Base-by-base conservation (phyloP, 2,888 invertebrate species). In the Mesodorylaimus sp. region DNA sequence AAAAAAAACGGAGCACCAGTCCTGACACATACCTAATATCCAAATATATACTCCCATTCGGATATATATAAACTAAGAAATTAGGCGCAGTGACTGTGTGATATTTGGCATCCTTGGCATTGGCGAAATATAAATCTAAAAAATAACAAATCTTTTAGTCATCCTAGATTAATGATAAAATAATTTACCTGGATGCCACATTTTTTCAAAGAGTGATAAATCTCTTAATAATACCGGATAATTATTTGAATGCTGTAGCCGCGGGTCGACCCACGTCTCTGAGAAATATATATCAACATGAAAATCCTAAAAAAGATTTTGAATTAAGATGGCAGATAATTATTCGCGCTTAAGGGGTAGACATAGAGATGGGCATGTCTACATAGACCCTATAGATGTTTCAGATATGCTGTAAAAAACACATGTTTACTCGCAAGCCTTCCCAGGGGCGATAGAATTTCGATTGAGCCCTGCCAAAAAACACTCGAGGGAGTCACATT, bases 41-140 rank as follows among this genome's bases (percentile, higher is more conserved):
- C 49, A 63, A 63, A 56, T 59, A 63, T 24, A 64, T 57, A 2
- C 61, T 63, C 7, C 64, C 64, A 45, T 64, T 63, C 16, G 60
- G 57, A 48, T 60, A 64, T 10, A 64, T 59, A 63, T 64, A 65
- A 2, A 65, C 60, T 5, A 65, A 47, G 43, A 65, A 64, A 45
- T 64, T 64, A 1, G 64, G 64, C 42, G 55, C 54, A 5, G 64
- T 64, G 16, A 64, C 63, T 16, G 59, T 55, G 51, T 64, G 64
- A 49, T 64, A 64, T 26, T 52, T 52, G 42, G 64, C 58, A 2
- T 59, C 59, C 24, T n/a, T n/a, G n/a, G n/a, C n/a, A n/a, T n/a
- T n/a, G n/a, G n/a, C n/a, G n/a, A n/a, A n/a, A n/a, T n/a, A 61
- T 51, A 3, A 64, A 63, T 45, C 65, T 64, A 2, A 64, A 63